Evolutionary conservation across 2,888 invertebrate species (phyloP).

Genomic region (Nebria salina): DNA sequence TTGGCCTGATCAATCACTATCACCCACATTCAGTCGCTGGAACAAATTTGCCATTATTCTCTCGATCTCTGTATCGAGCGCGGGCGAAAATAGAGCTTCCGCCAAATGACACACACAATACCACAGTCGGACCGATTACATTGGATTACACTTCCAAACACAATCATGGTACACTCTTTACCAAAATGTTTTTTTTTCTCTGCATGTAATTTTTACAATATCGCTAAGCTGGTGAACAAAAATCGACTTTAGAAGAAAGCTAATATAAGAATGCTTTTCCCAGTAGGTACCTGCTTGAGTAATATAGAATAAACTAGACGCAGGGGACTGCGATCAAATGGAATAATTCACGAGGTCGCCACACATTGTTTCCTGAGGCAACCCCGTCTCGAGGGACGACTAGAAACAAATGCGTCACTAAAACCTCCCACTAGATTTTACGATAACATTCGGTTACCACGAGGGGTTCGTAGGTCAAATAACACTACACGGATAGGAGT

Average conservation of each 20-base stretch:
- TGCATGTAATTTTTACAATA: no score
- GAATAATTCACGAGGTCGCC: slow-evolving; percentile 45
- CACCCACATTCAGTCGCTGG: slow-evolving; percentile 23
- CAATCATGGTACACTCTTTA: background rate
- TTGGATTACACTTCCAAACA: background rate
- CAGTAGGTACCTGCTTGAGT: background rate
- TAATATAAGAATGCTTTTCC: background rate
- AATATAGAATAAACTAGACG: background rate
- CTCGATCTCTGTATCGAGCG: slow-evolving; percentile 6
- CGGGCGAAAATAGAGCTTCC: slow-evolving; percentile 7
- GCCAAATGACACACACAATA: slow-evolving; percentile 4
- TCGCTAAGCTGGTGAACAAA: no score
- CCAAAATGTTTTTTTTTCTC: background rate
- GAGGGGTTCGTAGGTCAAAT: slow-evolving; percentile 17
- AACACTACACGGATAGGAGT: background rate
- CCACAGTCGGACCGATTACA: slow-evolving; percentile 3
- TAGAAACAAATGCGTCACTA: slow-evolving; percentile 45
- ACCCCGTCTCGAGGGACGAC: slow-evolving; percentile 25
- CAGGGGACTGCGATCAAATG: slow-evolving; percentile 38
- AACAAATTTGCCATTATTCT: slow-evolving; percentile 44
- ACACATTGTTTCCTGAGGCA: slow-evolving; percentile 37
- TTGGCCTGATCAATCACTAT: slow-evolving; percentile 43
- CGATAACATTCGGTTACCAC: background rate
- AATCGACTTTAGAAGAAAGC: background rate
- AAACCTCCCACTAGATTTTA: slow-evolving; percentile 37